Percentiles rank a stretch among this genome's conserved stretches.
Evolutionary conservation across 1,140 invertebrate genomes (phyloP).

Genomic region (Dinoponera quadriceps): DNA sequence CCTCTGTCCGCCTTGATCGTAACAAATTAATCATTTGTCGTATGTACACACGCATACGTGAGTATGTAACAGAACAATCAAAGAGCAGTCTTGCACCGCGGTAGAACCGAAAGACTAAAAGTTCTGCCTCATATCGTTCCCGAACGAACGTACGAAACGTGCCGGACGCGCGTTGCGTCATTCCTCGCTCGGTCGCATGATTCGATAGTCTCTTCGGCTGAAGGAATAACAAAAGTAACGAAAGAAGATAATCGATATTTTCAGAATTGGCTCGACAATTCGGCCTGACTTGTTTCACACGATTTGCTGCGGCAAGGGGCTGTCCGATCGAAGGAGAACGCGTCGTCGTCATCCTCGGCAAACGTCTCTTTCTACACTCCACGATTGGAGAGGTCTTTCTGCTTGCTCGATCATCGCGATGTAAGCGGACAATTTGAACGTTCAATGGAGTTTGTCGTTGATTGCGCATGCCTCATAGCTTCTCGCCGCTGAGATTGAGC

Average conservation of each 20-base stretch:
- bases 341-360: conserved; percentile 13
- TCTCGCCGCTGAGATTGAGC: conserved; percentile 93
- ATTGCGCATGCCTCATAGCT: conserved; percentile 87
- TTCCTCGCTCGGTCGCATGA: neutral
- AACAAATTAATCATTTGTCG: neutral
- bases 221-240: neutral
- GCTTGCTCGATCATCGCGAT: neutral
- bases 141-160: neutral
- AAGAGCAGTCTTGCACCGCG: conserved; percentile 10
- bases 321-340: neutral
- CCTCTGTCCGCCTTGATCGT: neutral
- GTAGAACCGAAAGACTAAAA: conserved; percentile 19
- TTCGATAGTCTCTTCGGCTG: neutral
- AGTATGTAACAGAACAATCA: conserved; percentile 45
- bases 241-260: too few relatives aligned
- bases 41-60: conserved; percentile 41
- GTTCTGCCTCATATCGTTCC: neutral
- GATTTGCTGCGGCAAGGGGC: neutral
- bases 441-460: neutral
- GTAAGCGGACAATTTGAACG: too few relatives aligned
- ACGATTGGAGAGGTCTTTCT: neutral
- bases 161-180: neutral
- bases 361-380: neutral
- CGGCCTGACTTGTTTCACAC: neutral
- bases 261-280: neutral